Conservation (phyloP, 53 echinoderm and acorn worm genomes). For the Actinopyga echinites region DNA sequence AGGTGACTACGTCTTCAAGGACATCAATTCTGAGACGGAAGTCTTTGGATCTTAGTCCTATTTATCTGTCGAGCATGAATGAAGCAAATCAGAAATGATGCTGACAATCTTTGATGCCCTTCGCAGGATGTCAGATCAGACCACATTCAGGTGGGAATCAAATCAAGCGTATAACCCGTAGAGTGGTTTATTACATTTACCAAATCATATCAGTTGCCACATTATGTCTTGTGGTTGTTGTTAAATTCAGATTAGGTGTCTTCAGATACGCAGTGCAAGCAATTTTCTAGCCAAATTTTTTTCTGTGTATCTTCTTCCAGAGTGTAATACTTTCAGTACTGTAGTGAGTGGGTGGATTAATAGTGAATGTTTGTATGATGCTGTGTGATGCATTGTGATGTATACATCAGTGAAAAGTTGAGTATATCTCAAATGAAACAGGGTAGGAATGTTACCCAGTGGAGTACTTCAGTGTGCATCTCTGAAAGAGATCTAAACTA, state of each 20-base stretch:
- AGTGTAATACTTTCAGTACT: background rate
- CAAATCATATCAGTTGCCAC: background rate
- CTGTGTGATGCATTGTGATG: no score
- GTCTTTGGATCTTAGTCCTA: constrained; percentile 80
- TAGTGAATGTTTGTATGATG: background rate
- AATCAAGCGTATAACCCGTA: no score
- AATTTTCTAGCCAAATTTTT: background rate
- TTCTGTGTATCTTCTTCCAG: background rate
- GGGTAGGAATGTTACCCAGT: no score
- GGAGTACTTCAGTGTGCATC: no score
- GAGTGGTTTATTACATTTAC: background rate
- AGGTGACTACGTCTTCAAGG: constrained; percentile 91
- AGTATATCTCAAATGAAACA: no score
- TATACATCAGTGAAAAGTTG: no score
- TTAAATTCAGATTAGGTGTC: no score
- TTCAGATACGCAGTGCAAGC: no score
- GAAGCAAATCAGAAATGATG: background rate
- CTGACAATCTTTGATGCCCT: no score
- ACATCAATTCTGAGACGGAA: constrained; percentile 78
- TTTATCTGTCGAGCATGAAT: background rate
- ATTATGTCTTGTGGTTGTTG: background rate
- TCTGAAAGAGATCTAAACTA: no score
- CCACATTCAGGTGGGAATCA: no score
- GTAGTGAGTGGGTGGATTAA: background rate
- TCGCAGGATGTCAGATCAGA: no score